Evolutionary conservation across 2,888 invertebrate genomes (phyloP).

Genomic region (Meiosimyza decipiens): DNA sequence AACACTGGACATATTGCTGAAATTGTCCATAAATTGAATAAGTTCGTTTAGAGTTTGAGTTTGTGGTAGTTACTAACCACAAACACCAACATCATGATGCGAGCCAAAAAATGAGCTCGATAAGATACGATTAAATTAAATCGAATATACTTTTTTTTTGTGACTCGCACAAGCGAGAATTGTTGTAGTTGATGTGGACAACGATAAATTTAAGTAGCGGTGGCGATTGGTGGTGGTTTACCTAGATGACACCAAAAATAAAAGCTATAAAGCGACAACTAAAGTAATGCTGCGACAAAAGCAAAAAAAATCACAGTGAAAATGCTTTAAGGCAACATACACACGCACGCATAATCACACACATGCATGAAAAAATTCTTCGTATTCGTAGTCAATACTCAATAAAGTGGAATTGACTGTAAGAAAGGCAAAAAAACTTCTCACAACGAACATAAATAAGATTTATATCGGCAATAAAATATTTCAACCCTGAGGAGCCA

Average conservation of each 20-base stretch:
- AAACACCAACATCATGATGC: background rate
- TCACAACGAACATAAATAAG: constrained; percentile 50
- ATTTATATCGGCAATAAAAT: constrained; percentile 57
- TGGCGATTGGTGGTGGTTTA: background rate
- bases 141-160: constrained; percentile 43
- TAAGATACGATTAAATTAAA: constrained; percentile 49
- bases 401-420: constrained; percentile 22
- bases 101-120: constrained; percentile 8
- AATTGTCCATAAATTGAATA: constrained; percentile 15
- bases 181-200: background rate
- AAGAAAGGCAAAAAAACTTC: constrained; percentile 1
- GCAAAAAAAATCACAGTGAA: too few species aligned
- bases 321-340: too few species aligned
- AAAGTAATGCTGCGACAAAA: too few species aligned
- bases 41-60: background rate
- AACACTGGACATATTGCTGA: constrained; percentile 15
- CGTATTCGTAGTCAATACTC: constrained; percentile 12
- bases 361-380: background rate
- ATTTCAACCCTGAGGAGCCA: constrained; percentile 50
- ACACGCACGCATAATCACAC: background rate
- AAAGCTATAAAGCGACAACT: too few species aligned
- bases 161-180: background rate
- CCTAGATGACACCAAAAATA: background rate
- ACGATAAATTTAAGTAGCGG: background rate
- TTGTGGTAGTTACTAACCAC: too few species aligned